A percentile compares a stretch with the other conserved stretches of the same genome.
Conservation (phyloP, 2,113 vertebrate genomes). For the Miniopterus natalensis region DNA sequence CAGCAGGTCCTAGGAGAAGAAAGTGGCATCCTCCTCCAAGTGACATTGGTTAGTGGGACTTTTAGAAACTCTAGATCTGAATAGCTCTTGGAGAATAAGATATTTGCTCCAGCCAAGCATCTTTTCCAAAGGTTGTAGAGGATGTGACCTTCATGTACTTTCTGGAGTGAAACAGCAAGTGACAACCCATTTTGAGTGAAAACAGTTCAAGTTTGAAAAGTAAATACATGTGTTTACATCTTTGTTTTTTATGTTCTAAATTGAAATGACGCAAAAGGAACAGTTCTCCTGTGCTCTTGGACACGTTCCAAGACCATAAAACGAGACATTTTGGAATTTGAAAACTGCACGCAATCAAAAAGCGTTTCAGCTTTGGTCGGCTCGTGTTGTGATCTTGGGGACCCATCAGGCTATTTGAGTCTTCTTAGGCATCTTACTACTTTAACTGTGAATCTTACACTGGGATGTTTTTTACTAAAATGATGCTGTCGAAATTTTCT, state of each 20-base stretch:
- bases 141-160: neutral
- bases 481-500: neutral
- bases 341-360: neutral
- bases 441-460: neutral
- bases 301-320: neutral
- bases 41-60: neutral
- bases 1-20: neutral
- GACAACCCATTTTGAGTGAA: neutral
- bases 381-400: neutral
- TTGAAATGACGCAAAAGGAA: neutral
- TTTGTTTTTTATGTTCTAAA: neutral
- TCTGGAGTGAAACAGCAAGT: neutral
- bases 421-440: neutral
- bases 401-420: neutral
- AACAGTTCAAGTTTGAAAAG: neutral
- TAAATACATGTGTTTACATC: neutral
- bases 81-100: neutral
- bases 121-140: neutral
- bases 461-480: neutral
- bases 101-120: neutral
- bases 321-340: neutral
- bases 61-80: neutral
- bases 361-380: neutral
- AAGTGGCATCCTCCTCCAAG: neutral
- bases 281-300: neutral